Evolutionary conservation across 1,140 invertebrate species (phyloP), one percentile per base, ranked within the genome.

Genomic region (Phymastichus coffea): DNA sequence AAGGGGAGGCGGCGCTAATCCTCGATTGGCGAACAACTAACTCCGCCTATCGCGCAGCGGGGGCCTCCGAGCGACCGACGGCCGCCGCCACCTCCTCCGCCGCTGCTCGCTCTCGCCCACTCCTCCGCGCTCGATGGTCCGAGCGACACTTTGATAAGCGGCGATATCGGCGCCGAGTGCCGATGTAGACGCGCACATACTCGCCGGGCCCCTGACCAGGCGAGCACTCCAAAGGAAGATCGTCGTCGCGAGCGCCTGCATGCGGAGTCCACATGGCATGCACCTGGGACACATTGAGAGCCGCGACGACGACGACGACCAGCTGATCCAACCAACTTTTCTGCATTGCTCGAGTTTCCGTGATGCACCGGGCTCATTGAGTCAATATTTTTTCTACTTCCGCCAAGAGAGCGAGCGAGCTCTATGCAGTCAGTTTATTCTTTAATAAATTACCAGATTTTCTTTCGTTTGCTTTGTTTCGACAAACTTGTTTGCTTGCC

Each of bases 1-100:
- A n/a, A n/a, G n/a, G 69, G 72, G 74, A 67, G 73, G 76, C 75
- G 74, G 72, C 66, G 70, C 74, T 63, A 66, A 74, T 72, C 66
- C 63, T 66, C 68, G 73, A 78, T 78, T 78, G 76, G 76, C 67
- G 65, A 67, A 69, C n/a, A 61, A 66, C 57, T 43, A 71, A 76
- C 76, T 78, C 75, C 76, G 75, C 76, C 77, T 77, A 76, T 75
- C 43, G 30, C 43, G 22, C 28, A 2, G 2, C 10, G 10, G 8
- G n/a, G 12, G 15, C 30, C 46, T 10, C n/a, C 37, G 25, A 25
- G 2, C 37, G n/a, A 25, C 10, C 37, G 2, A 35, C 35, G 15
- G 4, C 17, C 12, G 43, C 33, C 17, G 51, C 28, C 35, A 57
- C 54, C 4, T 1, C 4, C 28, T 2, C 2, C 37, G 51, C 20